These are phyloP conservation scores for Ranitomeya imitator DNA, from an alignment of 2,113 vertebrate genomes.

Conservation along the genomic window DNA sequence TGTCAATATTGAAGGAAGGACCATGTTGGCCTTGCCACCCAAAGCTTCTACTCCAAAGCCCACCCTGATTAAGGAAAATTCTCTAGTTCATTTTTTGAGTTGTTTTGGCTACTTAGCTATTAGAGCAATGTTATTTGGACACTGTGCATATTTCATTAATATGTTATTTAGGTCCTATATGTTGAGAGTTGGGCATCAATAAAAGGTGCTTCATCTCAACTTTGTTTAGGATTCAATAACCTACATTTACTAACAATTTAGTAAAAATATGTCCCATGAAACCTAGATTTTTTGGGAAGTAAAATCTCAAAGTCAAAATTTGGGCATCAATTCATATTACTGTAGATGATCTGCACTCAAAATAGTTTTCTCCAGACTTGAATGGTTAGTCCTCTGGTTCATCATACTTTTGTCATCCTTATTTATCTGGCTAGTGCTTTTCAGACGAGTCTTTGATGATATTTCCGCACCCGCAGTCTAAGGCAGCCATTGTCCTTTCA, in stretches of 20 bases:
- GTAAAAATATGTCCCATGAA: neutral
- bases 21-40: neutral
- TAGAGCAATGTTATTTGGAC: neutral
- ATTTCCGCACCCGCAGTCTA: constrained; percentile 2
- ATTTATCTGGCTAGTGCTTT: constrained; percentile 16
- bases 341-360: neutral
- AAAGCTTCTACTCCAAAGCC: no score
- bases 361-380: neutral
- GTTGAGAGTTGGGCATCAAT: neutral
- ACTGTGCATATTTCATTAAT: neutral
- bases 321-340: neutral
- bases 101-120: neutral
- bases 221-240: neutral
- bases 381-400: neutral
- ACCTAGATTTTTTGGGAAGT: neutral
- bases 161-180: neutral
- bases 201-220: neutral
- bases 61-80: neutral
- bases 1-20: neutral
- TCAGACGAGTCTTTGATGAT: constrained; percentile 20
- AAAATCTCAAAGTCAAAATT: neutral
- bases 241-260: neutral
- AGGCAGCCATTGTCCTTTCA: constrained; percentile 30
- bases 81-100: neutral
- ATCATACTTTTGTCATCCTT: neutral